Base-by-base conservation (phyloP, 2,888 invertebrate species). In the Drosophila cognata region DNA sequence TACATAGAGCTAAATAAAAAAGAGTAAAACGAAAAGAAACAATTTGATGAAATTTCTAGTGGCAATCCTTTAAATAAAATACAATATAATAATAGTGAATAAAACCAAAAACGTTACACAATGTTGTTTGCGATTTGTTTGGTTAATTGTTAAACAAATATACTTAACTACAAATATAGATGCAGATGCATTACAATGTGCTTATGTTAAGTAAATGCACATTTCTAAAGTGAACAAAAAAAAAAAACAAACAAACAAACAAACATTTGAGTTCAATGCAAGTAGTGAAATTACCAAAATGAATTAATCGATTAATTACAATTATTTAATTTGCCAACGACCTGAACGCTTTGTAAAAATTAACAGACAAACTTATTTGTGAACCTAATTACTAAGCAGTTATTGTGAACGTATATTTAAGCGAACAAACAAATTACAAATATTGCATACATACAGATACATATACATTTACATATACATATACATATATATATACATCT, bases 381-480 rank as follows among this genome's bases (percentile, higher is more conserved):
- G 82, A 91, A 80, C 75, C 63, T 84, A 82, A 79, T 59, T 73
- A 75, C 48, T 84, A 84, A 86, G 90, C 77, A 84, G 82, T 83
- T 88, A 88, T 81, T 88, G 90, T 87, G 86, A 87, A 82, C 65
- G 59, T 85, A 84, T 68, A 77, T 84, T 70, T 90, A 86, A 88
- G 89, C 65, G 63, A 75, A 43, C 64, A 50, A 59, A 70, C 79
- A 82, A 82, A 69, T 80, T 71, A 83, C 81, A 89, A 77, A 79
- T 77, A 77, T 77, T 77, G 43, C 60, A 70, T 71, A 58, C 71
- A 71, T 65, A 71, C 43, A 74, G 21, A 71, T 52, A 69, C 46
- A 68, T 16, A 16, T 43, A 52, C 28, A 69, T 59, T 46, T 7
- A 81, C 53, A 77, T 65, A 77, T 68, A 82, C 60, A 77, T 79